These are phyloP conservation scores for Drosophila putrida DNA, from an alignment of 2,888 invertebrate genomes.

Conservation along the genomic window DNA sequence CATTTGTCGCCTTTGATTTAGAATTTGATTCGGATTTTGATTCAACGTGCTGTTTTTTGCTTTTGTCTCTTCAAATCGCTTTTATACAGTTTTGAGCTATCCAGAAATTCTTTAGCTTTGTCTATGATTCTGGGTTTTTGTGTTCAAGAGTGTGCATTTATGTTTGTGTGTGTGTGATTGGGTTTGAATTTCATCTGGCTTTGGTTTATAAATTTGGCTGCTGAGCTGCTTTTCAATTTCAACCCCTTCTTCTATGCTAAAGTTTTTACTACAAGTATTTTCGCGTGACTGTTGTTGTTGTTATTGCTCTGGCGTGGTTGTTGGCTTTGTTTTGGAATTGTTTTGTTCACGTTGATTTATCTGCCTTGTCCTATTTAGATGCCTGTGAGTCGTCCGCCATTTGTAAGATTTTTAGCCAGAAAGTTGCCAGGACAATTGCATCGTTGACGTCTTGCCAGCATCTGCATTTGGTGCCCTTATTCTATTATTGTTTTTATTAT, in stretches of 20 bases:
- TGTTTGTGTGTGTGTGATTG: conserved; percentile 28
- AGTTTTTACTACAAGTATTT: conserved; percentile 51
- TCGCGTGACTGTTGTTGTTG: conserved; percentile 43
- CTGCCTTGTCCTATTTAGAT: conserved; percentile 66
- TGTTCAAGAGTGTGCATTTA: not conserved
- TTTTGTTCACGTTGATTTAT: conserved; percentile 75
- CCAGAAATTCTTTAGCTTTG: conserved; percentile 48
- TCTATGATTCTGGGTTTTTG: conserved; percentile 1
- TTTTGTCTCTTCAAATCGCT: conserved; percentile 43
- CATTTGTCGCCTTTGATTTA: conserved; percentile 61
- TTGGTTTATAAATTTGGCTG: conserved; percentile 54
- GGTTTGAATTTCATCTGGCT: conserved; percentile 18
- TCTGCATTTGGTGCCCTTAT: conserved; percentile 43
- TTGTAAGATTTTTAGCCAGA: conserved; percentile 78
- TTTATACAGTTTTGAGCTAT: conserved; percentile 44
- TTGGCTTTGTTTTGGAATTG: conserved; percentile 48
- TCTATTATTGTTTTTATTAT: conserved; percentile 41
- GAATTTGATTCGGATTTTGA: conserved; percentile 58
- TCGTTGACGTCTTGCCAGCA: conserved; percentile 68
- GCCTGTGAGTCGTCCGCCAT: conserved; percentile 68
- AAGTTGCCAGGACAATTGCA: conserved; percentile 67
- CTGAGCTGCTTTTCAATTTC: conserved; percentile 65
- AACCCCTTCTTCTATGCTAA: conserved; percentile 62
- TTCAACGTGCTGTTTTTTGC: conserved; percentile 41
- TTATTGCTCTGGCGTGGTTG: conserved; percentile 40